Percentiles rank a stretch among this genome's conserved stretches.
phyloP scores from a whole-genome alignment of 2,797 vertebrate genomes.

The Petrocephalus schoutedeni region DNA sequence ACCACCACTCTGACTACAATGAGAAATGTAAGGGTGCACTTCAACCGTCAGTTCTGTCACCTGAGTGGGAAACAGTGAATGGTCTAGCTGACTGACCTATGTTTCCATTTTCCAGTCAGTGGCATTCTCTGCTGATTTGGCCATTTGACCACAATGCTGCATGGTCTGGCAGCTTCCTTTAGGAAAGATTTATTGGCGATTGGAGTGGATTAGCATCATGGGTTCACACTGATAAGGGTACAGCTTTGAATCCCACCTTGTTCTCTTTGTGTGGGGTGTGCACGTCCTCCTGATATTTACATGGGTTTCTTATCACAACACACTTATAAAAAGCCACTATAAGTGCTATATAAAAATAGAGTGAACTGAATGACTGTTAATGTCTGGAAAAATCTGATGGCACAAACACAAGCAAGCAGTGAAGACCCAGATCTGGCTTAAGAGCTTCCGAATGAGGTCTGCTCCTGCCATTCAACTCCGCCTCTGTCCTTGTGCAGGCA shows the following conservation, averaged over 20 bases:
- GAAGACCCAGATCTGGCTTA: background rate
- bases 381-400: background rate
- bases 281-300: background rate
- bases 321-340: background rate
- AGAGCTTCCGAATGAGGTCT: background rate
- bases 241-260: background rate
- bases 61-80: background rate
- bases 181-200: background rate
- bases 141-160: background rate
- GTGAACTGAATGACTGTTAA: background rate
- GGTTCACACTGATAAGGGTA: background rate
- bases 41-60: background rate
- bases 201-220: background rate
- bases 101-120: background rate
- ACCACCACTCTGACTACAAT: slow-evolving; percentile 10
- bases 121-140: background rate
- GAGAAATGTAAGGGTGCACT: slow-evolving; percentile 52
- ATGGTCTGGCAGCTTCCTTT: background rate
- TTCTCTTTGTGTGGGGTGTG: background rate
- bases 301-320: background rate
- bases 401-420: background rate
- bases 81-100: background rate
- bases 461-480: background rate
- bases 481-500: slow-evolving; percentile 47
- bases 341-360: background rate